These are phyloP conservation scores for Achroia grisella DNA, from an alignment of 1,140 invertebrate genomes.

Conservation along the genomic window DNA sequence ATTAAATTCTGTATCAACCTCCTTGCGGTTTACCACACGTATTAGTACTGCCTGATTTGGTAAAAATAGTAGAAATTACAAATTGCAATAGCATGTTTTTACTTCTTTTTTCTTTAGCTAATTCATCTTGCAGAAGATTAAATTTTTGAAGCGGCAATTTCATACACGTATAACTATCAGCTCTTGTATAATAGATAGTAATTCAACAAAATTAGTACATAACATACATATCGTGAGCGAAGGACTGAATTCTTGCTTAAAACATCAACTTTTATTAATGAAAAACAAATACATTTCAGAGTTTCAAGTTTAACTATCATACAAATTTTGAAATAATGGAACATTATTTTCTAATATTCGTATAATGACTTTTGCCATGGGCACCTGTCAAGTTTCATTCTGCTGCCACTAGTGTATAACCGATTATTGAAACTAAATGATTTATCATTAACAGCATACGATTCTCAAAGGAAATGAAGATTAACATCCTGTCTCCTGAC, in stretches of 20 bases:
- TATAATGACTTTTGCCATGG: background rate
- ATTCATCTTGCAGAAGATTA: too few relatives aligned
- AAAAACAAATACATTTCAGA: too few relatives aligned
- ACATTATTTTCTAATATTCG: background rate
- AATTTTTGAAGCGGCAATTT: too few relatives aligned
- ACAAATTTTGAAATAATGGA: too few relatives aligned
- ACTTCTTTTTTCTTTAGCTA: too few relatives aligned
- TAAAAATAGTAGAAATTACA: constrained; percentile 20
- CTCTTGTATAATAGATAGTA: background rate
- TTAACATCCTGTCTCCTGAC: constrained; percentile 13
- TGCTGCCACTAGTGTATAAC: background rate
- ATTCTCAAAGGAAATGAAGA: constrained; percentile 17
- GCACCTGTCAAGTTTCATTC: background rate
- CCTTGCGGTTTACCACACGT: constrained; percentile 31
- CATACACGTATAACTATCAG: too few relatives aligned
- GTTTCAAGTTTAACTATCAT: too few relatives aligned
- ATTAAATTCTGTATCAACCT: constrained; percentile 35
- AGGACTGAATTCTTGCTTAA: too few relatives aligned
- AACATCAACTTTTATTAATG: too few relatives aligned
- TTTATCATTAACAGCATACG: constrained; percentile 6
- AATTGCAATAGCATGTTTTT: too few relatives aligned
- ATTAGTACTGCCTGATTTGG: constrained; percentile 29
- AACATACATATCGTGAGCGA: too few relatives aligned
- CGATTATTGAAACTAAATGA: background rate
- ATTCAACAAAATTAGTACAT: too few relatives aligned